Conservation (phyloP, 2,797 vertebrate genomes). For the Sebastes wilsoni region DNA sequence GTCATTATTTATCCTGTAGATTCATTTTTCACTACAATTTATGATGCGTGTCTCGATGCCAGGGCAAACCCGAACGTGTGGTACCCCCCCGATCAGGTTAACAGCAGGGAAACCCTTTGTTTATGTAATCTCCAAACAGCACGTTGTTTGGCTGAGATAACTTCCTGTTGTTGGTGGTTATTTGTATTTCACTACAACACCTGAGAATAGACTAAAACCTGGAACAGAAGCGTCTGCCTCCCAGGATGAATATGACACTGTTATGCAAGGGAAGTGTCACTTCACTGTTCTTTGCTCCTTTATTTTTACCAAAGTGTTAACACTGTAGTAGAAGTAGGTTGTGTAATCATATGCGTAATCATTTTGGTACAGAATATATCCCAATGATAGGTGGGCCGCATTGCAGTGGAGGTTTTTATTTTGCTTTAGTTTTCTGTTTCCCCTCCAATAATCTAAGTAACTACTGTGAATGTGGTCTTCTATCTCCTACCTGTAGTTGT, state of each 20-base stretch:
- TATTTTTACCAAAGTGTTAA: conserved; percentile 59
- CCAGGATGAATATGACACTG: not conserved
- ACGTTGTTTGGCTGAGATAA: conserved; percentile 13
- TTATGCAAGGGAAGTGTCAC: conserved; percentile 45
- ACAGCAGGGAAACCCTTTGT: conserved; percentile 13
- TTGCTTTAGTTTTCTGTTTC: not conserved
- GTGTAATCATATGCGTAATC: conserved; percentile 38
- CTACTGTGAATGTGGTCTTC: not conserved
- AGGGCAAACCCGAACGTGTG: not conserved
- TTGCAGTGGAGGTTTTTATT: conserved; percentile 6
- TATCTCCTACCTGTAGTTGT: not conserved
- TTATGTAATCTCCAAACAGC: conserved; percentile 7
- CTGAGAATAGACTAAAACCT: conserved; percentile 12
- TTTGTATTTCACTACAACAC: conserved; percentile 16
- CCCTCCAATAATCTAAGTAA: not conserved
- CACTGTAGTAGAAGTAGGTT: conserved; percentile 41
- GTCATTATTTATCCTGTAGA: not conserved
- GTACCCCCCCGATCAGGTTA: not conserved
- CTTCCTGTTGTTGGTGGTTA: conserved; percentile 16
- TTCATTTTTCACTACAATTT: not conserved
- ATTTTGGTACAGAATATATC: not conserved
- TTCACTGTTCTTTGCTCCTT: conserved; percentile 39
- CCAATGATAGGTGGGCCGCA: not conserved
- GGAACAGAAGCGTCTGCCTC: not conserved
- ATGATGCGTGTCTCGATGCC: not conserved